Percentiles rank a stretch among this genome's conserved stretches.
phyloP scores from a whole-genome alignment of 2,797 vertebrate genomes.

The Borostomias antarcticus region DNA sequence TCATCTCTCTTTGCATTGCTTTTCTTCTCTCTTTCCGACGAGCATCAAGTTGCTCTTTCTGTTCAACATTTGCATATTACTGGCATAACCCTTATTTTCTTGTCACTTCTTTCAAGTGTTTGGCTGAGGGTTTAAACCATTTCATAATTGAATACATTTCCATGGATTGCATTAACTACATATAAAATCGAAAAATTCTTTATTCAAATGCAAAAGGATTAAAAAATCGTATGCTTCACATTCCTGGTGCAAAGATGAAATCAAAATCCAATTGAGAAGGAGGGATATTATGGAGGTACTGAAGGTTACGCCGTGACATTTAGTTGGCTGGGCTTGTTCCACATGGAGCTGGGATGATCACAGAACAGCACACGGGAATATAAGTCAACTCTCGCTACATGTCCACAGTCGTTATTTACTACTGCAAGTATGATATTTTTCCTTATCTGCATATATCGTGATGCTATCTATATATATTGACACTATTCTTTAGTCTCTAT shows the following conservation, averaged over 20 bases:
- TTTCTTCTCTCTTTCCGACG: slow-evolving; percentile 72
- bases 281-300: slow-evolving; percentile 41
- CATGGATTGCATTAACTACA: slow-evolving; percentile 25
- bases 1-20: slow-evolving; percentile 76
- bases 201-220: slow-evolving; percentile 54
- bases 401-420: neutral
- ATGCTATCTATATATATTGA: neutral
- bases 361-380: neutral
- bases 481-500: too few species aligned
- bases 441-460: neutral
- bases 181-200: too few species aligned
- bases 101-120: slow-evolving; percentile 59
- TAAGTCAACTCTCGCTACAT: neutral
- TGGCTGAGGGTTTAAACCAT: slow-evolving; percentile 57
- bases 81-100: slow-evolving; percentile 65
- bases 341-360: neutral
- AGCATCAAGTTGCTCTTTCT: slow-evolving; percentile 78
- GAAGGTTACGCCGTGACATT: slow-evolving; percentile 2
- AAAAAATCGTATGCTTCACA: slow-evolving; percentile 47
- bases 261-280: slow-evolving; percentile 38
- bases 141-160: slow-evolving; percentile 65
- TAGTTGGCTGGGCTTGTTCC: slow-evolving; percentile 27
- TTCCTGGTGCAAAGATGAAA: slow-evolving; percentile 31
- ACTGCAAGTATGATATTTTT: neutral
- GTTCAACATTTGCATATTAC: slow-evolving; percentile 68